phyloP scores from a whole-genome alignment of 2,113 vertebrate species.

The Otus sunia region DNA sequence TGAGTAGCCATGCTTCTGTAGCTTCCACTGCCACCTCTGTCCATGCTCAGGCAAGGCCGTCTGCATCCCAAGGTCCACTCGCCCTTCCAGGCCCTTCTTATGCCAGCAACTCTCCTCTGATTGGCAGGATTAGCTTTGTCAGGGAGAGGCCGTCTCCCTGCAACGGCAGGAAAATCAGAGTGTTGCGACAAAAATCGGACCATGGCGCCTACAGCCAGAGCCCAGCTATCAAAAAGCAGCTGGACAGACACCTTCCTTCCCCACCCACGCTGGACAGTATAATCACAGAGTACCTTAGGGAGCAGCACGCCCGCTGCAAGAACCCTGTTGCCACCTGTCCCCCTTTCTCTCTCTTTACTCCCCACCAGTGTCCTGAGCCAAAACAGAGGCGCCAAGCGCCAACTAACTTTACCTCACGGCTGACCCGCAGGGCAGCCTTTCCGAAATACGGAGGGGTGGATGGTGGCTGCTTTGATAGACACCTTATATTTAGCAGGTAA shows the following conservation, averaged over 20 bases:
- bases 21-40: constrained; percentile 72
- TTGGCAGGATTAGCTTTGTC: constrained; percentile 94
- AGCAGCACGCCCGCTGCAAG: constrained; percentile 98
- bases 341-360: constrained; percentile 98
- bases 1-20: constrained; percentile 78
- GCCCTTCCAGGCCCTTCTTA: constrained; percentile 79
- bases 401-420: constrained; percentile 93
- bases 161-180: constrained; percentile 86
- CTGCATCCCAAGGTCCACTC: constrained; percentile 77
- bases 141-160: constrained; percentile 87
- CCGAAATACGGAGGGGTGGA: constrained; percentile 98
- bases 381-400: constrained; percentile 98
- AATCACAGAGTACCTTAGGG: constrained; percentile 97
- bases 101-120: constrained; percentile 83
- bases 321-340: constrained; percentile 98
- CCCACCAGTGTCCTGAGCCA: constrained; percentile 98
- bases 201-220: constrained; percentile 97
- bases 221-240: constrained; percentile 97
- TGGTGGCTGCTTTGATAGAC: constrained; percentile 97
- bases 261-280: constrained; percentile 96
- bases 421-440: constrained; percentile 91
- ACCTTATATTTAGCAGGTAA: constrained; percentile 98
- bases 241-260: constrained; percentile 95
- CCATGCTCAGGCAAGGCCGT: constrained; percentile 80
- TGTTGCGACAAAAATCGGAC: constrained; percentile 96